Percentiles rank a stretch among this genome's conserved stretches.
Conservation (phyloP, 1,140 invertebrate species). For the Formica selysi region DNA sequence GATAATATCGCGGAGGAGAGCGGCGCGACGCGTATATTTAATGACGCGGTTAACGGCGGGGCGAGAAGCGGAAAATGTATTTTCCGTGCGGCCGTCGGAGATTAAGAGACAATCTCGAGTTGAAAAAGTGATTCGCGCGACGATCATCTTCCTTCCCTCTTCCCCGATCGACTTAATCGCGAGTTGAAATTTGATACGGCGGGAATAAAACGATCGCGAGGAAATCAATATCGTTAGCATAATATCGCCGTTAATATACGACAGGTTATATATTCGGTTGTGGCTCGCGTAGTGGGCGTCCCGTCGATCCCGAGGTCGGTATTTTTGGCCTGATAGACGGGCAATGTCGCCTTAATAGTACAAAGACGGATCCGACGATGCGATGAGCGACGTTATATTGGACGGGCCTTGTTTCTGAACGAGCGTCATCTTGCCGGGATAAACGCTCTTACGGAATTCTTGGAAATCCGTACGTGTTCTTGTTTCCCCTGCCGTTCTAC, state of each 20-base stretch:
- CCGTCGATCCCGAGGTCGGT: not conserved
- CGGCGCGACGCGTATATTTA: slow-evolving; percentile 49
- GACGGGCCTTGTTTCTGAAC: slow-evolving; percentile 71
- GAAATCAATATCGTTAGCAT: slow-evolving; percentile 41
- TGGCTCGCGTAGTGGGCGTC: not conserved
- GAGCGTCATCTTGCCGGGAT: slow-evolving; percentile 48
- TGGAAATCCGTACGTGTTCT: not conserved
- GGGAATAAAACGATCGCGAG: not conserved
- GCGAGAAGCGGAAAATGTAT: slow-evolving; percentile 27
- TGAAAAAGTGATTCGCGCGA: not conserved
- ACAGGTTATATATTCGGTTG: not conserved
- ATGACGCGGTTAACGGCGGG: slow-evolving; percentile 47
- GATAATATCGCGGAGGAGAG: slow-evolving; percentile 52
- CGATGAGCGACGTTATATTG: slow-evolving; percentile 77
- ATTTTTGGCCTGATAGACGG: slow-evolving; percentile 19
- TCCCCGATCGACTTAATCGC: not conserved
- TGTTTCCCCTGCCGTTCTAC: not conserved
- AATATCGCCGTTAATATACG: slow-evolving; percentile 31
- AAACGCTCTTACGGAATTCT: slow-evolving; percentile 48
- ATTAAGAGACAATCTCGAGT: not conserved
- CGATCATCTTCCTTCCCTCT: not conserved
- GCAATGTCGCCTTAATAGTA: slow-evolving; percentile 20
- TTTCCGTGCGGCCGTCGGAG: slow-evolving; percentile 32
- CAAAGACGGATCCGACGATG: not conserved
- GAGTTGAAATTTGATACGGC: slow-evolving; percentile 12